These are phyloP conservation scores for Pygmarrhopalites habei DNA, from an alignment of 1,140 invertebrate genomes.

Conservation along the genomic window DNA sequence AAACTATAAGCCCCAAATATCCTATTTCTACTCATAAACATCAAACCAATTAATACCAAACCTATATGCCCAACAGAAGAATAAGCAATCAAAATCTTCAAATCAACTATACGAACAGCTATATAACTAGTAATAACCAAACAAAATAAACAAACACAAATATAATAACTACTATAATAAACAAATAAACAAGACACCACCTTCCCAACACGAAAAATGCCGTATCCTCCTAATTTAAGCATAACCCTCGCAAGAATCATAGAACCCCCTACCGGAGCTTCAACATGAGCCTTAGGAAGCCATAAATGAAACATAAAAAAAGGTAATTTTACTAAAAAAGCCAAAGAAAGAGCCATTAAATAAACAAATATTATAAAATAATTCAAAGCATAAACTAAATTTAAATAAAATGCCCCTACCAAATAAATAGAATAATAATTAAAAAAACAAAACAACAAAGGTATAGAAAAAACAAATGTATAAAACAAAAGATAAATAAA, in stretches of 20 bases:
- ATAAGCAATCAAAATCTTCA: conserved; percentile 57
- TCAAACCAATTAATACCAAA: conserved; percentile 48
- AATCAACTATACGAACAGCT: conserved; percentile 54
- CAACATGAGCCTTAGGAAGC: conserved; percentile 64
- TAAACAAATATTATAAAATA: too few relatives aligned
- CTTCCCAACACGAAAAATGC: conserved; percentile 49
- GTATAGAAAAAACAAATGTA: conserved; percentile 54
- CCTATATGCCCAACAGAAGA: conserved; percentile 56
- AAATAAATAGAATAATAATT: too few relatives aligned
- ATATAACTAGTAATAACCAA: conserved; percentile 49
- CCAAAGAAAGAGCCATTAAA: conserved; percentile 50
- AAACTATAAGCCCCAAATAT: conserved; percentile 49
- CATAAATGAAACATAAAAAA: conserved; percentile 62
- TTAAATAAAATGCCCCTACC: too few relatives aligned
- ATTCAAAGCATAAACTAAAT: too few relatives aligned
- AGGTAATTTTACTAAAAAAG: conserved; percentile 63
- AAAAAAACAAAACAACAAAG: conserved; percentile 52
- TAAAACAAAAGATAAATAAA: conserved; percentile 57
- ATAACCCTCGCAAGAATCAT: conserved; percentile 61
- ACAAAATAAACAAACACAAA: conserved; percentile 51
- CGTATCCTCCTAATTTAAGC: conserved; percentile 60
- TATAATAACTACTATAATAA: conserved; percentile 44
- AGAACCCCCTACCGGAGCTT: conserved; percentile 45
- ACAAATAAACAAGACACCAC: not conserved
- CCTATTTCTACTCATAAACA: conserved; percentile 47